A percentile compares a stretch with the other conserved stretches of the same genome.
phyloP scores from a whole-genome alignment of 2,113 vertebrate genomes.

The Fregetta grallaria region DNA sequence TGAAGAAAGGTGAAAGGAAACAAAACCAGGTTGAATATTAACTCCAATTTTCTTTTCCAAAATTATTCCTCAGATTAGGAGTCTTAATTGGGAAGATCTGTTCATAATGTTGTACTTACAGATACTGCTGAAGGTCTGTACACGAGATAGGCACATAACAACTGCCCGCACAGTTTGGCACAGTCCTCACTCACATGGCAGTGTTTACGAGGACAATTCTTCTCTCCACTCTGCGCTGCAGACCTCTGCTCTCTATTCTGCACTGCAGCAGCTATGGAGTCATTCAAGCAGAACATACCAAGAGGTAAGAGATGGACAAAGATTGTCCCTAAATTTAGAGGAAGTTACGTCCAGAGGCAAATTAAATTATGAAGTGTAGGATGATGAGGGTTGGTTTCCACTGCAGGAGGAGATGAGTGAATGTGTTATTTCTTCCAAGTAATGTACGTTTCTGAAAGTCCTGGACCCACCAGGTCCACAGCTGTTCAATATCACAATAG shows the following conservation, averaged over 20 bases:
- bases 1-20: background rate
- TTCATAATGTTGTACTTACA: background rate
- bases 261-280: background rate
- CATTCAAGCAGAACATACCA: background rate
- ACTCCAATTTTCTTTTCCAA: background rate
- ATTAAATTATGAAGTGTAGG: background rate
- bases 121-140: constrained; percentile 27
- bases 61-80: background rate
- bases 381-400: background rate
- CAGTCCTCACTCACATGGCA: background rate
- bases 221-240: background rate
- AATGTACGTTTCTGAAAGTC: background rate
- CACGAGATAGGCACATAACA: background rate
- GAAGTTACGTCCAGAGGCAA: background rate
- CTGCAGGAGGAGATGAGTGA: background rate
- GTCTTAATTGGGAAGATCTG: background rate
- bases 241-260: background rate
- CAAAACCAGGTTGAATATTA: constrained; percentile 24
- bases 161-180: background rate
- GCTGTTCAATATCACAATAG: background rate
- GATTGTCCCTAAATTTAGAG: background rate
- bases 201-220: background rate
- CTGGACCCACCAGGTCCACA: background rate
- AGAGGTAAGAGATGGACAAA: background rate
- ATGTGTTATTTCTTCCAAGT: background rate